Percentiles rank a stretch among this genome's conserved stretches.
phyloP scores from a whole-genome alignment of 2,797 vertebrate species.

The Decapterus maruadsi region DNA sequence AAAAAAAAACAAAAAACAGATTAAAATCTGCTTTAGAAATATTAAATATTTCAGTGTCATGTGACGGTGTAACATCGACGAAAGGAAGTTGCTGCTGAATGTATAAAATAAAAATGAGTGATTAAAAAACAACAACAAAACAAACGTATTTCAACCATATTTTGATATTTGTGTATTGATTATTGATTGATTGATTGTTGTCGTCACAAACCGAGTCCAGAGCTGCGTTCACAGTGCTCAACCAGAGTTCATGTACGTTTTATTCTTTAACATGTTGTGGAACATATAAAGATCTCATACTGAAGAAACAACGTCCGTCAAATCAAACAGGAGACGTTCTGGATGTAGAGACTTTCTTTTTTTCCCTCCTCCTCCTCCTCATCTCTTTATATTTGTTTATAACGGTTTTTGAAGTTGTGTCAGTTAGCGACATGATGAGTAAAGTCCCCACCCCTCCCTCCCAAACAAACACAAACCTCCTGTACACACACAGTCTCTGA shows the following conservation, averaged over 20 bases:
- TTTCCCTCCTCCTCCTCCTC: neutral
- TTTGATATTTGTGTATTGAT: no score
- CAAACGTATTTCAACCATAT: no score
- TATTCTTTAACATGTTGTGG: slow-evolving; percentile 94
- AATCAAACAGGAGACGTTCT: slow-evolving; percentile 92
- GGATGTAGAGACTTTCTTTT: slow-evolving; percentile 86
- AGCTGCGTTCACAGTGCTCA: slow-evolving; percentile 93
- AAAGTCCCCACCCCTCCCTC: slow-evolving; percentile 59
- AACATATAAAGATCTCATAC: slow-evolving; percentile 97
- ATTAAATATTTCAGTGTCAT: neutral
- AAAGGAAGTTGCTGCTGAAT: no score
- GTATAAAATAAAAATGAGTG: no score
- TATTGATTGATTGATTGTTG: no score
- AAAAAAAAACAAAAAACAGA: neutral
- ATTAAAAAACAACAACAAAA: no score
- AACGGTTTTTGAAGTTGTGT: slow-evolving; percentile 59
- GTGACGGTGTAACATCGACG: no score
- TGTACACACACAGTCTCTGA: slow-evolving; percentile 64
- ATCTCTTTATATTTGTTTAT: slow-evolving; percentile 64
- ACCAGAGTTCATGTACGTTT: slow-evolving; percentile 97
- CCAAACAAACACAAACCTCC: slow-evolving; percentile 41
- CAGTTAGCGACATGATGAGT: slow-evolving; percentile 62
- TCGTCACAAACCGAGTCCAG: slow-evolving; percentile 77
- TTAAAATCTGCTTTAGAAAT: neutral
- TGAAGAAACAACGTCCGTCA: slow-evolving; percentile 94